These are phyloP conservation scores for Acronicta alni DNA, from an alignment of 2,888 invertebrate genomes.

Conservation along the genomic window DNA sequence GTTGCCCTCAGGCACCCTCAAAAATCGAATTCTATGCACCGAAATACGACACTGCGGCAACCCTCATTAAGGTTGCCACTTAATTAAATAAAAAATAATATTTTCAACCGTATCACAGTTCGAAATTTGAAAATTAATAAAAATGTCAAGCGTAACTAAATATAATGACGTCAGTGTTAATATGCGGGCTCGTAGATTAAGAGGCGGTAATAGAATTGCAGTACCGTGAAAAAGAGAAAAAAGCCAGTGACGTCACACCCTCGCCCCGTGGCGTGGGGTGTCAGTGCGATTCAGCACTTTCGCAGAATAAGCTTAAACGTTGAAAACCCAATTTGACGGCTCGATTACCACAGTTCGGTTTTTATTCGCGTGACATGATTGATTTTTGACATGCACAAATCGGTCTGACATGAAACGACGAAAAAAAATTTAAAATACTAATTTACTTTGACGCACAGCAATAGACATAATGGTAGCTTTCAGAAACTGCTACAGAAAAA, in stretches of 20 bases:
- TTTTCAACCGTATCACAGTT: slow-evolving; percentile 53
- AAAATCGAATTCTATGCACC: slow-evolving; percentile 71
- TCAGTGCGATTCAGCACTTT: slow-evolving; percentile 84
- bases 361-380: slow-evolving; percentile 66
- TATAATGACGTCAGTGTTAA: slow-evolving; percentile 60
- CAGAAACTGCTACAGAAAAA: neutral
- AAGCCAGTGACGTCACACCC: slow-evolving; percentile 73
- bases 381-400: slow-evolving; percentile 57
- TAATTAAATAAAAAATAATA: slow-evolving; percentile 72
- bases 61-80: slow-evolving; percentile 78
- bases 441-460: neutral
- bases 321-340: slow-evolving; percentile 88
- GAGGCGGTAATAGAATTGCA: slow-evolving; percentile 77
- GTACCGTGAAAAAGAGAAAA: slow-evolving; percentile 79
- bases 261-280: slow-evolving; percentile 70
- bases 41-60: slow-evolving; percentile 79
- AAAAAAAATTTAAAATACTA: neutral
- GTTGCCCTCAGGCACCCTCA: slow-evolving; percentile 69
- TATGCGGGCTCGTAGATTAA: slow-evolving; percentile 67
- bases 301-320: slow-evolving; percentile 81
- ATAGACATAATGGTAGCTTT: neutral
- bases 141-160: slow-evolving; percentile 65
- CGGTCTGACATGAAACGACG: slow-evolving; percentile 15
- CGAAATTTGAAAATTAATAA: slow-evolving; percentile 65
- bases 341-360: slow-evolving; percentile 78